A percentile compares a stretch with the other conserved stretches of the same genome.
Conservation (phyloP, 2,797 vertebrate genomes). For the Trematomus bernacchii region DNA sequence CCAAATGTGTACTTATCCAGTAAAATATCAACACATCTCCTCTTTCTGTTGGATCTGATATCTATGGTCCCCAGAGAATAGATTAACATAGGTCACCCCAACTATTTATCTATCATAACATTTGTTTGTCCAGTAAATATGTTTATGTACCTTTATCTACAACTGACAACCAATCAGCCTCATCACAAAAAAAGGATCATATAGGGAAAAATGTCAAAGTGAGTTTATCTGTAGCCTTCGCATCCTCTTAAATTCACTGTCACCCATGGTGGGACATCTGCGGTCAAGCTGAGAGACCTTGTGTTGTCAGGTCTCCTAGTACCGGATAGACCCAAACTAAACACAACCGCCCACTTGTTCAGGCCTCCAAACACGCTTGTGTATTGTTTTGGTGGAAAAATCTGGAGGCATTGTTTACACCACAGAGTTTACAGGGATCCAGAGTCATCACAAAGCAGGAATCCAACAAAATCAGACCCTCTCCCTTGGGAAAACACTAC, state of each 20-base stretch:
- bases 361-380: constrained; percentile 63
- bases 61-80: not conserved
- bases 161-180: not conserved
- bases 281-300: constrained; percentile 67
- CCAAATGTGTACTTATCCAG: no score
- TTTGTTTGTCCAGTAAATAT: not conserved
- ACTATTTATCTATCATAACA: not conserved
- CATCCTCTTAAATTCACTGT: constrained; percentile 30
- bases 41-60: not conserved
- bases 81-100: no score
- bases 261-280: constrained; percentile 63
- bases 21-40: not conserved
- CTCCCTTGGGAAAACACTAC: constrained; percentile 72
- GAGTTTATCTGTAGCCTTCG: not conserved
- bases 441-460: constrained; percentile 76
- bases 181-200: not conserved
- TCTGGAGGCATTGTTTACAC: constrained; percentile 80
- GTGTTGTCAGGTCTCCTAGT: constrained; percentile 76
- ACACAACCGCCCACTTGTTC: constrained; percentile 75
- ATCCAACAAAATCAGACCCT: constrained; percentile 68
- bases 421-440: constrained; percentile 75
- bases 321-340: constrained; percentile 80
- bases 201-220: not conserved
- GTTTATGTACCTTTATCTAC: not conserved
- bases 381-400: constrained; percentile 72